Conservation (phyloP, 2,888 invertebrate species). For the Lasius fuliginosus region DNA sequence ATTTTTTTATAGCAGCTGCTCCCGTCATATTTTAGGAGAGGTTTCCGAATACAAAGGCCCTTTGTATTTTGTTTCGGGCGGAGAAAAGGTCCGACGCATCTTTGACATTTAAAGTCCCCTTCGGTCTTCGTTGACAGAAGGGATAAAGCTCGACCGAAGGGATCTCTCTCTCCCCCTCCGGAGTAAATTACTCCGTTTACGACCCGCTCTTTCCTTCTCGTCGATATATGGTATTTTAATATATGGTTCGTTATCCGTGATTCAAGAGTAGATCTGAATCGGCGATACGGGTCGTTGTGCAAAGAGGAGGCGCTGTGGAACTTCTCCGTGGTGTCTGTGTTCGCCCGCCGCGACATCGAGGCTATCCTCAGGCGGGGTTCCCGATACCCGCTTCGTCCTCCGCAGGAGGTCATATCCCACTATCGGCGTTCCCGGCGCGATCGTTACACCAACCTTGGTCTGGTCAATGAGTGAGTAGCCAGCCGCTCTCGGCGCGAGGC, state of each 20-base stretch:
- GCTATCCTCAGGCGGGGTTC: conserved; percentile 91
- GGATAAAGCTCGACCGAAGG: no score
- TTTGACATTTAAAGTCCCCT: no score
- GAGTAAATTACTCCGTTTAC: neutral
- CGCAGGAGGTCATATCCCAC: conserved; percentile 92
- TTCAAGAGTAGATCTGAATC: conserved; percentile 85
- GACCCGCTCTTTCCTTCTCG: neutral
- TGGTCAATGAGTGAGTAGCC: conserved; percentile 93
- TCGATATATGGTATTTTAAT: conserved; percentile 44
- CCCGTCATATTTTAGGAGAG: no score
- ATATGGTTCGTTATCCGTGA: conserved; percentile 77
- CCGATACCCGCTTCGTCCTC: conserved; percentile 93
- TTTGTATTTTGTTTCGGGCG: no score
- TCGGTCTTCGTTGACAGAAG: no score
- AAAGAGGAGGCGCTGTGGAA: conserved; percentile 93
- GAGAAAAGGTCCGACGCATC: no score
- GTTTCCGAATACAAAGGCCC: no score
- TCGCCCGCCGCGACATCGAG: conserved; percentile 91
- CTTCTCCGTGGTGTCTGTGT: conserved; percentile 91
- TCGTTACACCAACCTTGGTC: conserved; percentile 93
- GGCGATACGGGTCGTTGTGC: conserved; percentile 91
- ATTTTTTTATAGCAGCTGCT: no score
- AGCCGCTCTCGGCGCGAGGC: neutral
- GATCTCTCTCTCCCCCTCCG: neutral
- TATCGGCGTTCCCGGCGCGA: conserved; percentile 92